Evolutionary conservation across 1,140 invertebrate genomes (phyloP), one percentile per base, ranked within the genome.

Genomic region (Phymorhynchus buccinoides): DNA sequence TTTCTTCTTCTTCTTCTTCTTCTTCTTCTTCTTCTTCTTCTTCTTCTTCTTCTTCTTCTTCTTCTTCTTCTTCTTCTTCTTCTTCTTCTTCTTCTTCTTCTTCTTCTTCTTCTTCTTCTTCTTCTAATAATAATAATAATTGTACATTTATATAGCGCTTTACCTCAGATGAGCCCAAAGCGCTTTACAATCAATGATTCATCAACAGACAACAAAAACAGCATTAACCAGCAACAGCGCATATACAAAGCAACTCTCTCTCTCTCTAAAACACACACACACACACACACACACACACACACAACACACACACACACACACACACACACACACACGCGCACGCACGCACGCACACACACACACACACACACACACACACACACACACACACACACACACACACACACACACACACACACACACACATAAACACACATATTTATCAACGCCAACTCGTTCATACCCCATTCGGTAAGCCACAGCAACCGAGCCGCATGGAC

Each of bases 381-480:
- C n/a, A 71, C n/a, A 35, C 68, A 71, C 68, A 71, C 30, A 71
- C 68, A 71, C 68, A 32, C 30, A 32, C 68, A 71, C n/a, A 35
- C 68, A 71, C 68, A 35, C 68, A 71, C 68, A 71, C 68, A 71
- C 68, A 71, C 68, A 71, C 1, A 66, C 14, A n/a, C 62, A 66
- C 62, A 4, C 27, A 22, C 14, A 30, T 6, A 66, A 0, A 27
- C 27, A 12, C 30, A 14, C 27, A 73, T 0, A 30, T 32, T 73
- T 39, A 73, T 52, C 48, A 52, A 14, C 48, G 22, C 22, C 48
- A 52, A n/a, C n/a, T n/a, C n/a, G n/a, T n/a, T n/a, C n/a, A n/a
- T n/a, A n/a, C n/a, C n/a, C n/a, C n/a, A n/a, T n/a, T n/a, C n/a
- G n/a, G n/a, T n/a, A n/a, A n/a, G n/a, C n/a, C n/a, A n/a, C n/a